Evolutionary conservation across 2,888 invertebrate species (phyloP).

Genomic region (Rhagonycha fulva): DNA sequence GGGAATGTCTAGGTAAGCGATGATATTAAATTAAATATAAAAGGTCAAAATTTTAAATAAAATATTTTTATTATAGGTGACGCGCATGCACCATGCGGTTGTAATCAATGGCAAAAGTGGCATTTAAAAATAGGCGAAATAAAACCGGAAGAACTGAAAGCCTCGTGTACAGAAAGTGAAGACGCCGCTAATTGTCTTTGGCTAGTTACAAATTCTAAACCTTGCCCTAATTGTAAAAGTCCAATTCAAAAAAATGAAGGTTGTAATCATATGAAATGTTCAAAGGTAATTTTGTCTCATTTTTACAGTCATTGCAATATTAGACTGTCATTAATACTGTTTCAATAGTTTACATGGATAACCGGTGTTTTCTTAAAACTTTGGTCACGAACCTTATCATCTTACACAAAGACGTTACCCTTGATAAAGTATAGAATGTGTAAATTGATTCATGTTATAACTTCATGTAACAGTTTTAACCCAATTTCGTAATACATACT

Average conservation of each 20-base stretch:
- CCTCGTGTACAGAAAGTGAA: constrained; percentile 60
- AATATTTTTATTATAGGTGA: constrained; percentile 50
- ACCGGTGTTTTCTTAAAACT: neutral
- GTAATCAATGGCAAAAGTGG: constrained; percentile 64
- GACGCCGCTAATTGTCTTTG: constrained; percentile 68
- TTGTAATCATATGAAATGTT: constrained; percentile 75
- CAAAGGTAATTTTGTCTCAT: constrained; percentile 57
- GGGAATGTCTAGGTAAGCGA: constrained; percentile 59
- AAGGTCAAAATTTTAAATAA: neutral
- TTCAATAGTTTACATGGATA: neutral
- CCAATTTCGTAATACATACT: neutral
- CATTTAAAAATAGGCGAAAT: constrained; percentile 65
- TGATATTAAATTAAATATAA: neutral
- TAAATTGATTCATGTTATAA: neutral
- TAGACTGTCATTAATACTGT: neutral
- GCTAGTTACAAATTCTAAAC: constrained; percentile 72
- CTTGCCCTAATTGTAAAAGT: constrained; percentile 71
- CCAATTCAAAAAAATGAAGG: constrained; percentile 75
- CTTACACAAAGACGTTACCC: neutral
- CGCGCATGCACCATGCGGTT: constrained; percentile 70
- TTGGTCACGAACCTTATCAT: neutral
- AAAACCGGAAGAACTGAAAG: constrained; percentile 64
- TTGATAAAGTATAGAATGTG: neutral
- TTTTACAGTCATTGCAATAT: neutral
- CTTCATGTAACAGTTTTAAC: neutral